These are phyloP conservation scores for Drosophila micromelanica DNA, from an alignment of 1,140 invertebrate genomes.

Conservation along the genomic window DNA sequence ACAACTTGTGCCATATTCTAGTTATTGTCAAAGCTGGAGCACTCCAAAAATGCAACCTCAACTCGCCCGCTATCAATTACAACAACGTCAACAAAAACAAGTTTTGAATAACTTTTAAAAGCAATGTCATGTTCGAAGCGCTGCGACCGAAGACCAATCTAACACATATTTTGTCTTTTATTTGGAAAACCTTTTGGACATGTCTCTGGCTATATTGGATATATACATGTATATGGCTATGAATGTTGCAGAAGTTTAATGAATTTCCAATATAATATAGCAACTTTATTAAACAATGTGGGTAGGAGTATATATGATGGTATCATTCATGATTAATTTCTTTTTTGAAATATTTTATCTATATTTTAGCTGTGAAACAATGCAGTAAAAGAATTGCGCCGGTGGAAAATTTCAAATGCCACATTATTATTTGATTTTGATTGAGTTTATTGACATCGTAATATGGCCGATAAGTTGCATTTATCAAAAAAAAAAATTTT, in stretches of 20 bases:
- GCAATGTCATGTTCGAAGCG: conserved; percentile 20
- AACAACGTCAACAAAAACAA: background rate
- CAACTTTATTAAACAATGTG: no score
- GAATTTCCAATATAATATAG: no score
- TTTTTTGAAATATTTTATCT: no score
- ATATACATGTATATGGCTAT: no score
- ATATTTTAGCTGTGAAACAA: no score
- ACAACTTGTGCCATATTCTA: background rate
- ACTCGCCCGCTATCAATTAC: background rate
- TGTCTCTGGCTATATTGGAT: background rate
- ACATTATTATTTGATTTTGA: background rate
- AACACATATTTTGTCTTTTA: conserved; percentile 49
- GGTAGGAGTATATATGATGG: no score
- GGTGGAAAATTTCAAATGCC: background rate
- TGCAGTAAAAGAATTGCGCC: no score
- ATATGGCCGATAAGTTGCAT: background rate
- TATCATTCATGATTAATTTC: no score
- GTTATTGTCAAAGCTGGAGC: background rate
- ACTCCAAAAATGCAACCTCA: conserved; percentile 1
- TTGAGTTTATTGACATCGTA: background rate
- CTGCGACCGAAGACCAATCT: conserved; percentile 7
- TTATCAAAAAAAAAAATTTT: background rate
- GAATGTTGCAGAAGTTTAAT: no score
- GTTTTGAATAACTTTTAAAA: conserved; percentile 10
- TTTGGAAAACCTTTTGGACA: conserved; percentile 24